These are phyloP conservation scores for Elysia crispata DNA, from an alignment of 2,888 invertebrate genomes.

Conservation along the genomic window DNA sequence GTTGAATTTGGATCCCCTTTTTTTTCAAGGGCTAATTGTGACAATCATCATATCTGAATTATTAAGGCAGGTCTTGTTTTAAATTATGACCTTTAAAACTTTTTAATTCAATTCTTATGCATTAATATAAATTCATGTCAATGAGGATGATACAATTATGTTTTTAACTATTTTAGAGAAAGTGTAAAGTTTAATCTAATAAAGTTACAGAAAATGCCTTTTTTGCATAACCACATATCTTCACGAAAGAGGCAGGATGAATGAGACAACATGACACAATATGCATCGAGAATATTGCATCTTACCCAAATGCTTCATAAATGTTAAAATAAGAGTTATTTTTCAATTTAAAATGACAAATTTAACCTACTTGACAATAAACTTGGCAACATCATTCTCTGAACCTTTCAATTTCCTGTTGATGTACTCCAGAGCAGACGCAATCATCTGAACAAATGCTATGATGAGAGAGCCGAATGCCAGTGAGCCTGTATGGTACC, in stretches of 20 bases:
- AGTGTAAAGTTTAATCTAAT: too few relatives aligned
- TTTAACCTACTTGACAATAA: slow-evolving; percentile 73
- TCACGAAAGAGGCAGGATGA: not conserved
- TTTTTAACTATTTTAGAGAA: too few relatives aligned
- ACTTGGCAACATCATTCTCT: slow-evolving; percentile 79
- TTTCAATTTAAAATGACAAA: not conserved
- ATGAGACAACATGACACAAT: not conserved
- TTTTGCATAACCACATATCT: too few relatives aligned
- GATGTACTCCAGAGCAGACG: slow-evolving; percentile 88
- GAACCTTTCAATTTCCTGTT: slow-evolving; percentile 90
- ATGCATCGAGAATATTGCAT: not conserved
- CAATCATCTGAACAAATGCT: slow-evolving; percentile 91
- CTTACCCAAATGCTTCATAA: not conserved
- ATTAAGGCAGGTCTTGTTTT: too few relatives aligned
- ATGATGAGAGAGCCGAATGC: slow-evolving; percentile 95
- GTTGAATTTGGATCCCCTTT: too few relatives aligned
- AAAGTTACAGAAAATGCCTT: too few relatives aligned
- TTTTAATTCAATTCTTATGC: too few relatives aligned
- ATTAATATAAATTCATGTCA: too few relatives aligned
- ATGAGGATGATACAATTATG: too few relatives aligned
- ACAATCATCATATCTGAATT: too few relatives aligned
- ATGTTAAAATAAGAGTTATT: not conserved
- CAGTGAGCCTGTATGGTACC: slow-evolving; percentile 92
- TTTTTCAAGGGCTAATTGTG: too few relatives aligned
- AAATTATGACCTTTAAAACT: too few relatives aligned